Conservation (phyloP, 35 echinoderm and acorn worm species). For the Ophiothrix spiculata region DNA sequence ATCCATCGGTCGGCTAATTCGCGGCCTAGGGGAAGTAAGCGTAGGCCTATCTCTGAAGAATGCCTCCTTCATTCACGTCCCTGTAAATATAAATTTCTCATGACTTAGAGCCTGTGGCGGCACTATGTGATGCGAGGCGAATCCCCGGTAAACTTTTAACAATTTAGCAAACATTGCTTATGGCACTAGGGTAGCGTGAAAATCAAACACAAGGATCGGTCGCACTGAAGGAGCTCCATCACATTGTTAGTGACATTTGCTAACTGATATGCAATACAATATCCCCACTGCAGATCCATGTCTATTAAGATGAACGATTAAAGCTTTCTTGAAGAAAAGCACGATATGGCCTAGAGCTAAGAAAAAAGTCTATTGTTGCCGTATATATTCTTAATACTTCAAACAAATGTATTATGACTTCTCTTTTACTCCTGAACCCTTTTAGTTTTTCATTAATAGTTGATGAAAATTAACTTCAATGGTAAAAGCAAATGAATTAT, state of each 20-base stretch:
- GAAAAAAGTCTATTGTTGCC: background rate
- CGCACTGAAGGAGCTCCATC: background rate
- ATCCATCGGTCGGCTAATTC: slow-evolving; percentile 1
- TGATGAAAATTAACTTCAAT: slow-evolving; percentile 8
- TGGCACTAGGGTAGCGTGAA: background rate
- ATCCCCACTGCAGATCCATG: background rate
- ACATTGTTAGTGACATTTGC: slow-evolving; percentile 8
- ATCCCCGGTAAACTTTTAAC: slow-evolving; percentile 12
- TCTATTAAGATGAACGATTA: slow-evolving; percentile 13
- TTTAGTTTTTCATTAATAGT: background rate
- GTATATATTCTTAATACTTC: slow-evolving; percentile 1
- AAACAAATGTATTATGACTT: background rate
- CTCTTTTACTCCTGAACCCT: background rate
- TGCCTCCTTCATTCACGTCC: slow-evolving; percentile 11
- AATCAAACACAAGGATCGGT: slow-evolving; percentile 12
- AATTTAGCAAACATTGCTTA: slow-evolving; percentile 7
- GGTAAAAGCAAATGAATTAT: background rate
- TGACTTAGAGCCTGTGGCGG: slow-evolving; percentile 5
- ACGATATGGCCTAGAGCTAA: slow-evolving; percentile 2
- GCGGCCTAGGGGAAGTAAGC: background rate
- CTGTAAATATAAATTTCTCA: background rate
- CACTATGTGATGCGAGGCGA: slow-evolving; percentile 6
- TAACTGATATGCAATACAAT: slow-evolving; percentile 7
- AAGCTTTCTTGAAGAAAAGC: background rate
- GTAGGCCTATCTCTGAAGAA: slow-evolving; percentile 6